Conservation (phyloP, 2,888 invertebrate species). For the Coelinius sp. region DNA sequence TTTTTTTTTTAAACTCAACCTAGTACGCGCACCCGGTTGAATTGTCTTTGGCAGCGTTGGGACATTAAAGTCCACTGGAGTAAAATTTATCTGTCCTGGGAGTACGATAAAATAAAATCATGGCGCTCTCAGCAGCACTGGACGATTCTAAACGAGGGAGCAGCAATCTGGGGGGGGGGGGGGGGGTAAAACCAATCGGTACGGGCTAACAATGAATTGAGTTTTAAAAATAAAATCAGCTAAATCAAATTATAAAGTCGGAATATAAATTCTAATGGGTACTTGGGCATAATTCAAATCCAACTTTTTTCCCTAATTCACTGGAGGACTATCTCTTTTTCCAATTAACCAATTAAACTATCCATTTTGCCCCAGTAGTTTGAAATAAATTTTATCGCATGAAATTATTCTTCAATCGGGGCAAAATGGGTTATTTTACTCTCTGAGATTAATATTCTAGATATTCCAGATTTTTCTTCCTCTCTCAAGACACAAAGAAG, state of each 20-base stretch:
- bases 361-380: too few relatives aligned
- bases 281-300: not conserved
- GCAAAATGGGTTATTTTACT: too few relatives aligned
- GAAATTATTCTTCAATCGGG: too few relatives aligned
- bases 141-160: conserved; percentile 5
- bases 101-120: conserved; percentile 21
- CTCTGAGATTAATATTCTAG: too few relatives aligned
- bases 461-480: not conserved
- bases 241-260: conserved; percentile 3
- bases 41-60: conserved; percentile 42
- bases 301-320: not conserved
- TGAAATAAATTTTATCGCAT: too few relatives aligned
- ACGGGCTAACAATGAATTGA: too few relatives aligned
- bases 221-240: not conserved
- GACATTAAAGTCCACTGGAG: conserved; percentile 40
- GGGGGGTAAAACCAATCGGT: conserved; percentile 16
- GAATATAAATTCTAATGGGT: not conserved
- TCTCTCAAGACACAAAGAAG: not conserved
- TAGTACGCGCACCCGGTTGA: conserved; percentile 36
- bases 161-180: conserved; percentile 7
- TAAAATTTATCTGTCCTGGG: conserved; percentile 29
- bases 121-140: conserved; percentile 11
- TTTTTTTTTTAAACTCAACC: conserved; percentile 11
- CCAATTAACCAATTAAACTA: too few relatives aligned
- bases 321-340: not conserved